These are phyloP conservation scores for Melanogrammus aeglefinus DNA, from an alignment of 2,797 vertebrate genomes.

Conservation along the genomic window DNA sequence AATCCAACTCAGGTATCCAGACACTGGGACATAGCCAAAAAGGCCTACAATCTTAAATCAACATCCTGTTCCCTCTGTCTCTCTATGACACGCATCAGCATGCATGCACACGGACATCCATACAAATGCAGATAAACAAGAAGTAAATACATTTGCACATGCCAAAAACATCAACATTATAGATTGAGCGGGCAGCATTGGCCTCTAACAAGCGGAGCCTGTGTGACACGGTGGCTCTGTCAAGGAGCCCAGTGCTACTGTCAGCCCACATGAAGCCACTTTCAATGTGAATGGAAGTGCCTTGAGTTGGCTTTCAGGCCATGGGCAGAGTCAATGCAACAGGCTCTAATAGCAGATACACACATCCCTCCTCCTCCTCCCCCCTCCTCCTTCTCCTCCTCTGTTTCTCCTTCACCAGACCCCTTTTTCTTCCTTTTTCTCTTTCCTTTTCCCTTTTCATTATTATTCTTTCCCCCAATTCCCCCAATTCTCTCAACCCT, in stretches of 20 bases:
- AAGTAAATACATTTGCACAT: slow-evolving; percentile 19
- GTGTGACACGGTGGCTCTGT: slow-evolving; percentile 42
- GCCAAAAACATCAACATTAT: slow-evolving; percentile 7
- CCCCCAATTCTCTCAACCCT: slow-evolving; percentile 10
- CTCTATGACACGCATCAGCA: neutral
- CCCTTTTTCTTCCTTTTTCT: slow-evolving; percentile 6
- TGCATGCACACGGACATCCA: slow-evolving; percentile 3
- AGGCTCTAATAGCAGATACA: slow-evolving; percentile 46
- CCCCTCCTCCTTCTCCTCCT: slow-evolving; percentile 22
- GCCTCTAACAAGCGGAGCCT: slow-evolving; percentile 18
- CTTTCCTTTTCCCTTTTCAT: slow-evolving; percentile 9
- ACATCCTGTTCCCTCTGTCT: neutral
- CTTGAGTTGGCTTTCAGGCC: slow-evolving; percentile 57
- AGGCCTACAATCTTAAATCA: neutral
- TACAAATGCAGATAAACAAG: slow-evolving; percentile 12
- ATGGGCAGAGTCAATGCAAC: slow-evolving; percentile 49
- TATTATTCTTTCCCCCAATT: slow-evolving; percentile 10
- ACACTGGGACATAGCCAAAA: neutral
- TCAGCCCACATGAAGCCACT: slow-evolving; percentile 69
- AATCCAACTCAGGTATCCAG: slow-evolving; percentile 10
- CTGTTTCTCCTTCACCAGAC: slow-evolving; percentile 21
- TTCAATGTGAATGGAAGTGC: slow-evolving; percentile 71
- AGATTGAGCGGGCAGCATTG: slow-evolving; percentile 14
- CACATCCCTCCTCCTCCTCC: slow-evolving; percentile 38
- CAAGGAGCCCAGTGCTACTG: slow-evolving; percentile 38